Evolutionary conservation across 2,888 invertebrate genomes (phyloP).

Genomic region (Rutpela maculata): DNA sequence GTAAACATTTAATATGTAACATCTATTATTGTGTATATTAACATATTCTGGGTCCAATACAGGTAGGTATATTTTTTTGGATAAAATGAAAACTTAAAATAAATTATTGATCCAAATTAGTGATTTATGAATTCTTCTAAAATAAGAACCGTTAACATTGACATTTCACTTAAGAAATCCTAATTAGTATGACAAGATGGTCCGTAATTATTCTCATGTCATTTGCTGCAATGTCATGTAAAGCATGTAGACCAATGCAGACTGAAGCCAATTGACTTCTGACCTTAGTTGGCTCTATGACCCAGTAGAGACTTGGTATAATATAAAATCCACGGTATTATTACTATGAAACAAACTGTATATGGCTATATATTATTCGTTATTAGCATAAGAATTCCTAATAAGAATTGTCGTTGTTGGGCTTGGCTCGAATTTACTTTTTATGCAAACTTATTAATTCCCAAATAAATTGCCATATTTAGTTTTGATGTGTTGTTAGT

Average conservation of each 20-base stretch:
- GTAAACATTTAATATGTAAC: too few relatives aligned
- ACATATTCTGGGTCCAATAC: too few relatives aligned
- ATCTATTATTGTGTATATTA: too few relatives aligned
- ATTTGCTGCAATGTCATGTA: slow-evolving; percentile 53
- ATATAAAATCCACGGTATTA: slow-evolving; percentile 36
- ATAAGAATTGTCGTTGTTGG: slow-evolving; percentile 25
- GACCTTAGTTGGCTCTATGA: slow-evolving; percentile 58
- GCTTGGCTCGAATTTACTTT: slow-evolving; percentile 22
- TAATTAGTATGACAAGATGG: slow-evolving; percentile 15
- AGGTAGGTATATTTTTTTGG: too few relatives aligned
- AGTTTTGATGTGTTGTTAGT: not conserved
- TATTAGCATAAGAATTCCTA: slow-evolving; percentile 35
- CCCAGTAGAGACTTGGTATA: slow-evolving; percentile 52
- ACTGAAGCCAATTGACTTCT: slow-evolving; percentile 59
- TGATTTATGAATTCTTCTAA: not conserved
- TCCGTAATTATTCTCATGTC: slow-evolving; percentile 32
- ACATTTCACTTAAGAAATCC: slow-evolving; percentile 10
- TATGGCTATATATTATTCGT: slow-evolving; percentile 29
- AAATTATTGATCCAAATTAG: too few relatives aligned
- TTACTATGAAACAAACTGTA: slow-evolving; percentile 25
- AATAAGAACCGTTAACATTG: not conserved
- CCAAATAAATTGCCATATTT: slow-evolving; percentile 9
- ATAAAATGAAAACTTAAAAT: too few relatives aligned
- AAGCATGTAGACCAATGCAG: slow-evolving; percentile 51
- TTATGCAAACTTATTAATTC: slow-evolving; percentile 27